Evolutionary conservation across 2,113 vertebrate genomes (phyloP).

Genomic region (Xenus cinereus): DNA sequence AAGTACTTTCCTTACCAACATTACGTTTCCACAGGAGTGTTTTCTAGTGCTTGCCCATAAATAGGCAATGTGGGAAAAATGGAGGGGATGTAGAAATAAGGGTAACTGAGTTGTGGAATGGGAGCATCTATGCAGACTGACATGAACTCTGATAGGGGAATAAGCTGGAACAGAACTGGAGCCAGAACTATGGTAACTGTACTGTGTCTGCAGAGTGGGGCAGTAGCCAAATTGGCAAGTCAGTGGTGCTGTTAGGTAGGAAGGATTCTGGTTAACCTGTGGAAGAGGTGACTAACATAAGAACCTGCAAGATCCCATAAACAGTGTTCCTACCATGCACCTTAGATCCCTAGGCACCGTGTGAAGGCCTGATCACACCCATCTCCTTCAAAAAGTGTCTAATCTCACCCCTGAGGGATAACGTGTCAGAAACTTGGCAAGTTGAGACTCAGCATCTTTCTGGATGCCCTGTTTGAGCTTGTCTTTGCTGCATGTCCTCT

Average conservation of each 20-base stretch:
- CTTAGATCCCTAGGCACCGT: background rate
- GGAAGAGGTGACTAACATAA: background rate
- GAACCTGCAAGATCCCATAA: background rate
- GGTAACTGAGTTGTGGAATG: background rate
- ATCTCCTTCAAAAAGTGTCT: background rate
- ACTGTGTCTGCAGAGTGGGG: background rate
- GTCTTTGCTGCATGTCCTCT: background rate
- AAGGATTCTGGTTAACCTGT: background rate
- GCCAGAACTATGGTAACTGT: background rate
- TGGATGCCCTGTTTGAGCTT: slow-evolving; percentile 17
- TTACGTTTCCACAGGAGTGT: background rate
- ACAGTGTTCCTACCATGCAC: background rate
- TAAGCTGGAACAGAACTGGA: background rate
- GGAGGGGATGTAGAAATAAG: background rate
- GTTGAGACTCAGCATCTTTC: background rate
- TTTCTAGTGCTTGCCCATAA: background rate
- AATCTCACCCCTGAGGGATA: background rate
- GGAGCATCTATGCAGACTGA: background rate
- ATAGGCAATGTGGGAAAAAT: background rate
- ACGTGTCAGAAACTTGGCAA: background rate
- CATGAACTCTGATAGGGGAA: background rate
- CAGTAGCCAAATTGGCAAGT: background rate
- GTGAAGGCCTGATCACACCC: slow-evolving; percentile 1
- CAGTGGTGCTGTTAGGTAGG: background rate
- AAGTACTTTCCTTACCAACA: background rate